Evolutionary conservation across 2,113 vertebrate genomes (phyloP), one percentile per base, ranked within the genome.

Genomic region (Astatotilapia flaviijosephi): DNA sequence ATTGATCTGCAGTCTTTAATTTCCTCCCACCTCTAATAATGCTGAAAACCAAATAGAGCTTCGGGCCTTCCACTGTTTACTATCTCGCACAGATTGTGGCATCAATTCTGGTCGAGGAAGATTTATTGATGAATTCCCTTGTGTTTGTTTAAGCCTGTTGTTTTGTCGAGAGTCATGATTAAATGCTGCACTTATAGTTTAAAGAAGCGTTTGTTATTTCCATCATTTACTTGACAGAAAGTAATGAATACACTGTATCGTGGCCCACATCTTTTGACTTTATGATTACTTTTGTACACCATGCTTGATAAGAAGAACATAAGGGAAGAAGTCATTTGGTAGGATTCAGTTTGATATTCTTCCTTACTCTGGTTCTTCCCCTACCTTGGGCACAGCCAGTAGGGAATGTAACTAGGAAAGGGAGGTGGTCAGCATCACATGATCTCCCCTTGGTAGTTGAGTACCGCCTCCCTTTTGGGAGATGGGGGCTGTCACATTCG

Each of bases 401-500:
- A 84, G 83, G 84, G 88, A 85, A 89, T 90, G 84, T 87, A 88
- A 87, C 87, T 82, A 83, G 65, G 83, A 94, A 90, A 91, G 92
- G 93, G 93, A 93, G 81, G 88, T 86, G 92, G 91, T 89, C 90
- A 56, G 62, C 83, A 83, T 96, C 89, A 62, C 84, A 85, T 94
- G 96, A 95, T 94, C 92, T 84, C 85, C 92, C 94, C 82, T 79
- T 86, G 89, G 80, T 89, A 37, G 90, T 94, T 95, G 96, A 93
- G 95, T 94, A 90, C 93, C 94, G 88, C 83, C 88, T 85, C 92
- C 92, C 91, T 96, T 96, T 86, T 68, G 95, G 90, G 92, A 95
- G 95, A 96, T 70, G 68, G 86, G 90, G 93, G 84, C 92, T 79
- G 94, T 96, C 97, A 96, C 97, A 97, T 97, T 96, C 94, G 95